phyloP scores from a whole-genome alignment of 1,140 invertebrate species.

The Sesamia nonagrioides region DNA sequence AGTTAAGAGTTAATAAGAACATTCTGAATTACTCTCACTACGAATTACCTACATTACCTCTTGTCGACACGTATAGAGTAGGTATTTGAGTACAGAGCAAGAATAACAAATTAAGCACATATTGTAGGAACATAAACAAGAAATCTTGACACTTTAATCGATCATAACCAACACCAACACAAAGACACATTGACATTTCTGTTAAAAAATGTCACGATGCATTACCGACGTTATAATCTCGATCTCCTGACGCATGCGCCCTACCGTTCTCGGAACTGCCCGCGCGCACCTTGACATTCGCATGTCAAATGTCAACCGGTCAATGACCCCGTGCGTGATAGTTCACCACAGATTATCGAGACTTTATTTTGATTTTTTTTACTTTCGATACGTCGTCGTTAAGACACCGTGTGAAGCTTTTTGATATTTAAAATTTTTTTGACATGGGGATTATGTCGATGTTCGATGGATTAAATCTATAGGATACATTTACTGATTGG shows the following conservation, averaged over 20 bases:
- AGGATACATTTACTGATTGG: not conserved
- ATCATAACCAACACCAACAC: slow-evolving; percentile 30
- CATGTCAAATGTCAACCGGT: slow-evolving; percentile 83
- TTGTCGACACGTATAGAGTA: too few relatives aligned
- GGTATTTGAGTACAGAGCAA: not conserved
- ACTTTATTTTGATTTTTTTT: slow-evolving; percentile 64
- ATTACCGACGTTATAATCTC: slow-evolving; percentile 50
- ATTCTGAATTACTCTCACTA: not conserved
- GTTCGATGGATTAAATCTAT: not conserved
- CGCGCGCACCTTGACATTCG: slow-evolving; percentile 81
- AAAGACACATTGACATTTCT: slow-evolving; percentile 45
- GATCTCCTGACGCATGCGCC: slow-evolving; percentile 41
- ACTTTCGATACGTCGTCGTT: slow-evolving; percentile 15
- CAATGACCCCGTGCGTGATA: slow-evolving; percentile 73
- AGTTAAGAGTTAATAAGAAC: not conserved
- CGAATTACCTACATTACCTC: too few relatives aligned
- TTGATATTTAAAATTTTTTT: slow-evolving; percentile 25
- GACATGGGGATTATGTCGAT: not conserved
- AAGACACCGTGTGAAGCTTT: slow-evolving; percentile 24
- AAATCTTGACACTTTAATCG: slow-evolving; percentile 31
- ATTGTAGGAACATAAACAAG: not conserved
- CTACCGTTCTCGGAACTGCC: slow-evolving; percentile 59
- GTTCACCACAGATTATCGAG: slow-evolving; percentile 58
- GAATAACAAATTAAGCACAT: slow-evolving; percentile 13
- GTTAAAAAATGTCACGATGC: slow-evolving; percentile 32